phyloP scores from a whole-genome alignment of 2,113 vertebrate species.

The Dryoscopus gambensis region DNA sequence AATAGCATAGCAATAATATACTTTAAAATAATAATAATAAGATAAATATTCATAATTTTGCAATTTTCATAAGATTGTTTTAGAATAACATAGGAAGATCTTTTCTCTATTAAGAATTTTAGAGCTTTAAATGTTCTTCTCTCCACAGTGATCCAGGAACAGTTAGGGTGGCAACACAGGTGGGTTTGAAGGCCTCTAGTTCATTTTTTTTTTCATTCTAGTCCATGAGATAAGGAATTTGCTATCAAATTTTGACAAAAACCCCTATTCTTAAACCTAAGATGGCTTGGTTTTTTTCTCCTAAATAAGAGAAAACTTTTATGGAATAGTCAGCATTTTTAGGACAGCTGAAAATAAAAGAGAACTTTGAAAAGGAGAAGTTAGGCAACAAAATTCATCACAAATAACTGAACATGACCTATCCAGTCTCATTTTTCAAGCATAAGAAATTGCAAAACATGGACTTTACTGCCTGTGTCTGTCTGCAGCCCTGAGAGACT shows the following conservation, averaged over 20 bases:
- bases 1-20: background rate
- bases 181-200: background rate
- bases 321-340: background rate
- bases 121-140: background rate
- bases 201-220: background rate
- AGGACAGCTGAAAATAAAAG: background rate
- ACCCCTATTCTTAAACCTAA: background rate
- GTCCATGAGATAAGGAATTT: background rate
- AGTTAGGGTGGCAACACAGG: background rate
- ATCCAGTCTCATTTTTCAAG: background rate
- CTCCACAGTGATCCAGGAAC: background rate
- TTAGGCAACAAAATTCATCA: background rate
- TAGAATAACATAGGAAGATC: background rate
- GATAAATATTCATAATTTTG: constrained; percentile 15
- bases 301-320: background rate
- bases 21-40: background rate
- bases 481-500: background rate
- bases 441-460: background rate
- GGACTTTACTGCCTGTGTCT: background rate
- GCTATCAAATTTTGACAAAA: background rate
- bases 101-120: background rate
- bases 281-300: background rate
- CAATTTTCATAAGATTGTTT: background rate
- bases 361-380: background rate
- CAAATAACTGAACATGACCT: background rate